These are phyloP conservation scores for Blastobasis adustella DNA, from an alignment of 2,888 invertebrate genomes.

Conservation along the genomic window DNA sequence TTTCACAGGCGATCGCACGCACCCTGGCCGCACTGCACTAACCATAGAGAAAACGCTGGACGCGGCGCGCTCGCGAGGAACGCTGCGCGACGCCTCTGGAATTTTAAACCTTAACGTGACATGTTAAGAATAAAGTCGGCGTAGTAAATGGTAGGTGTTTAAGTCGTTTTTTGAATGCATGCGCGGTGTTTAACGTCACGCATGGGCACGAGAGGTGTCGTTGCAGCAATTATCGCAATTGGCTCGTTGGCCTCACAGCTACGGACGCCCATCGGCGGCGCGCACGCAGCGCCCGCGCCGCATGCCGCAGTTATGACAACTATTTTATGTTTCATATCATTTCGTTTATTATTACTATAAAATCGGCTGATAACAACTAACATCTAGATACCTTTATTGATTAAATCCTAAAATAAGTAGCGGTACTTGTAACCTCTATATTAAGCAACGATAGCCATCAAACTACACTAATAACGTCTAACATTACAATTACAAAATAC, in stretches of 20 bases:
- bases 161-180: slow-evolving; percentile 36
- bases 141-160: slow-evolving; percentile 25
- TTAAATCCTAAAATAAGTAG: no score
- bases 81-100: slow-evolving; percentile 26
- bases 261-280: slow-evolving; percentile 61
- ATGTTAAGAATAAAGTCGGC: slow-evolving; percentile 32
- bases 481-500: no score
- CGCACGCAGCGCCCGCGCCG: slow-evolving; percentile 17
- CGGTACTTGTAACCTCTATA: no score
- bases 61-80: slow-evolving; percentile 30
- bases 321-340: no score
- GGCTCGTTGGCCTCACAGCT: slow-evolving; percentile 62
- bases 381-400: no score
- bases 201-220: slow-evolving; percentile 67
- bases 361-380: no score
- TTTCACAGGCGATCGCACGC: slow-evolving; percentile 56
- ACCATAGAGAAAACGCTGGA: slow-evolving; percentile 17
- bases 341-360: no score
- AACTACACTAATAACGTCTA: no score
- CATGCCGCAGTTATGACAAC: not conserved
- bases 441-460: no score
- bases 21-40: slow-evolving; percentile 35
- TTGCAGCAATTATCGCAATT: slow-evolving; percentile 70
- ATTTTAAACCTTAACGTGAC: slow-evolving; percentile 35
- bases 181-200: slow-evolving; percentile 54